Evolutionary conservation across 2,113 vertebrate species (phyloP).

Genomic region (Phaetusa simplex): DNA sequence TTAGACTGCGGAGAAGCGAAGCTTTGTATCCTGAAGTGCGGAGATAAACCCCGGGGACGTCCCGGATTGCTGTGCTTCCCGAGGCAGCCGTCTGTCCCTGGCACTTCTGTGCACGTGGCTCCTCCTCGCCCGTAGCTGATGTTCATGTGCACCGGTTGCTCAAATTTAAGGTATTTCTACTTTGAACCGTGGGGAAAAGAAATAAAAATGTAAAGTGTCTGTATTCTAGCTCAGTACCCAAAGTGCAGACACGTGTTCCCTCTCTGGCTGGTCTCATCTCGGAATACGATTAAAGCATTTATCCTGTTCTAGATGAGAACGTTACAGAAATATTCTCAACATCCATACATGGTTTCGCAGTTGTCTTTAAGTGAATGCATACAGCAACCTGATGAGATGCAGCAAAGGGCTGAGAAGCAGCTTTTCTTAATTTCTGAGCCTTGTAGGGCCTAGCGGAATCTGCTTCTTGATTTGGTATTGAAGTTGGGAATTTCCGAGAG

Average conservation of each 20-base stretch:
- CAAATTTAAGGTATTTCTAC: background rate
- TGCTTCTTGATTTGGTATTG: background rate
- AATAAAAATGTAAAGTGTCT: background rate
- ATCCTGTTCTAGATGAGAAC: background rate
- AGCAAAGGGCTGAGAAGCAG: background rate
- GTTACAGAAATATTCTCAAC: background rate
- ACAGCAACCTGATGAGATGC: background rate
- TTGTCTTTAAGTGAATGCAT: background rate
- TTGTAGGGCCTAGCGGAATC: background rate
- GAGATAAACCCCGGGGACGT: rapidly evolving
- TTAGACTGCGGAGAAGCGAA: background rate
- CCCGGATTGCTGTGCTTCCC: background rate
- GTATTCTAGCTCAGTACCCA: background rate
- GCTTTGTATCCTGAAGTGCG: background rate
- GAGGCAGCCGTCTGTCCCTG: background rate
- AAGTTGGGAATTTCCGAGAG: background rate
- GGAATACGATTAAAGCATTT: background rate
- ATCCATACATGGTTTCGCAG: background rate
- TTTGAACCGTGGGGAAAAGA: background rate
- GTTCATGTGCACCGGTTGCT: background rate
- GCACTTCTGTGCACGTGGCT: background rate
- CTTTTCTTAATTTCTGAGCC: background rate
- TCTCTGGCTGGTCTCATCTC: background rate
- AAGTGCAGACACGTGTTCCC: background rate
- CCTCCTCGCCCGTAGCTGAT: too few species aligned